Percentiles rank a stretch among this genome's conserved stretches.
These are phyloP conservation scores for Bombus affinis DNA, from an alignment of 1,140 invertebrate species.

Conservation along the genomic window DNA sequence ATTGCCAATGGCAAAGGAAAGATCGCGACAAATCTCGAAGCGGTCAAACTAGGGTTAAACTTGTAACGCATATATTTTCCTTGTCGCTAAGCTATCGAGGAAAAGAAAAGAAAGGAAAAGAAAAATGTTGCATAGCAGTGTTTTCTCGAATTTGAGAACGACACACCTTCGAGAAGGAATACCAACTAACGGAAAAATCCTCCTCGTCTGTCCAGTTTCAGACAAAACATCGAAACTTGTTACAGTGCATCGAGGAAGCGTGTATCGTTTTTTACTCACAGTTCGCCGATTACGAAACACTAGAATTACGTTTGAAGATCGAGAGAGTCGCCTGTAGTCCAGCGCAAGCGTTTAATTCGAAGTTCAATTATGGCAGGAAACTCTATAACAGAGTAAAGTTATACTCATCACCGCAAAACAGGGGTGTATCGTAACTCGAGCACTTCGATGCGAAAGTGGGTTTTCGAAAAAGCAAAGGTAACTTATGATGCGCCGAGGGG, in stretches of 20 bases:
- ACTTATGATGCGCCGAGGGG: not conserved
- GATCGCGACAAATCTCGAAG: conserved; percentile 35
- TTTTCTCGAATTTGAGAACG: not conserved
- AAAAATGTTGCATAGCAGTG: not conserved
- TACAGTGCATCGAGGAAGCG: not conserved
- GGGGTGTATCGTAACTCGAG: not conserved
- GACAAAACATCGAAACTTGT: not conserved
- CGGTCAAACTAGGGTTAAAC: conserved; percentile 30
- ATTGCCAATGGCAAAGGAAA: not conserved
- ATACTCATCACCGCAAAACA: not conserved
- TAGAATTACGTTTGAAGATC: not conserved
- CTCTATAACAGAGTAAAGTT: not conserved
- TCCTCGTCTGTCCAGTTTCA: not conserved
- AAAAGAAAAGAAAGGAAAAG: not conserved
- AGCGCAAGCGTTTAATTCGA: not conserved
- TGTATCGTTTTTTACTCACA: not conserved
- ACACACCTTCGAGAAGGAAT: not conserved
- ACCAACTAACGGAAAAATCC: not conserved
- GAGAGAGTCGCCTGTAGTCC: too few relatives aligned
- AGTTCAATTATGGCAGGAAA: not conserved
- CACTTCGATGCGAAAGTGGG: conserved; percentile 6
- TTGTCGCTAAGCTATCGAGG: conserved; percentile 16
- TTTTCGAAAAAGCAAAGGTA: conserved; percentile 3
- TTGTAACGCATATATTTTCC: conserved; percentile 23
- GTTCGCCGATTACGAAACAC: not conserved